Evolutionary conservation across 2,888 invertebrate species (phyloP), one percentile per base, ranked within the genome.

Genomic region (Synergus gifuensis): DNA sequence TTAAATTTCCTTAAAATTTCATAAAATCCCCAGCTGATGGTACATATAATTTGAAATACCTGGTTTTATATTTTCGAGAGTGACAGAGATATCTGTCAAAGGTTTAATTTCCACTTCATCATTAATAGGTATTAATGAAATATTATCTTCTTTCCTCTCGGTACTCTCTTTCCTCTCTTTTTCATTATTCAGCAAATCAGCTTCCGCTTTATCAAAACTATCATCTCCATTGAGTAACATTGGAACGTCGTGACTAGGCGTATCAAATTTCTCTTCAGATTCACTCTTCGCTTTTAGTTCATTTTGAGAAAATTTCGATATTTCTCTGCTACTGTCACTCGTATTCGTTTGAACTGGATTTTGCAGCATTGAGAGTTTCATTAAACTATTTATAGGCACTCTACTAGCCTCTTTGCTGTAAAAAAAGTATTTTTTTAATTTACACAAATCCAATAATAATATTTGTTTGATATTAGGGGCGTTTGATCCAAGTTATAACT

Each of bases 21-120:
- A 54, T 54, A 54, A 8, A 54, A 54, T 54, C 16, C 42, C n/a
- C n/a, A 28, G 22, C 22, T 28, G 22, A 28, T 28, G 22, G 22
- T 22, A 28, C 22, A 28, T 28, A 28, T 28, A 28, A 28, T 16
- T 64, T 40, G 46, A 79, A 62, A 86, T 89, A 94, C 94, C 95
- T 58, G 98, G 97, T 88, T 95, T 95, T 76, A 98, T 95, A 86
- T 94, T 95, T 88, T 96, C 95, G 85, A 98, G 92, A 14, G 96
- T 95, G 73, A 98, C 94, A 88, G 94, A 93, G 77, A 98, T 94
- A 89, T 98, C 96, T 3, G 94, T 94, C 81, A 96, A 89, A 2
- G 94, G 92, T 88, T 94, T 93, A 40, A 94, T 90, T 84, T 93
- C 93, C 42, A 89, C 86, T 84, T 92, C 91, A 62, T 79, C 79